Conservation (phyloP, 35 echinoderm and acorn worm genomes). For the Heliocidaris tuberculata region DNA sequence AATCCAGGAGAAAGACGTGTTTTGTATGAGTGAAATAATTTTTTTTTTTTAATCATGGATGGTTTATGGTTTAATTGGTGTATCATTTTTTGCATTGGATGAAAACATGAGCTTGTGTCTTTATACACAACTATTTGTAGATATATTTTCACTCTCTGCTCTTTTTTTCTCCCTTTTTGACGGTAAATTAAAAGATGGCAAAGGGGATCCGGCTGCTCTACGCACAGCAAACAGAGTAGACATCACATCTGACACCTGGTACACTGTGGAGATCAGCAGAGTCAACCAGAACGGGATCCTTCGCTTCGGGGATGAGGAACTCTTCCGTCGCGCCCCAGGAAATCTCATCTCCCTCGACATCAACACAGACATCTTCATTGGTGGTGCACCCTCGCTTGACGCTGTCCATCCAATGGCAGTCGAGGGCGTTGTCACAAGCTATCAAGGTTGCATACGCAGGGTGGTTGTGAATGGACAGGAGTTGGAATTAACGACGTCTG, state of each 20-base stretch:
- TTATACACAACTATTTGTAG: too few relatives aligned
- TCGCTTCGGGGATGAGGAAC: slow-evolving; percentile 50
- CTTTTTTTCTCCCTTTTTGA: too few relatives aligned
- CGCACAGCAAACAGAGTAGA: slow-evolving; percentile 47
- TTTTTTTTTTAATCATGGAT: too few relatives aligned
- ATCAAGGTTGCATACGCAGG: slow-evolving; percentile 67
- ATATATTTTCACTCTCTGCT: too few relatives aligned
- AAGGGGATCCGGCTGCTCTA: slow-evolving; percentile 70
- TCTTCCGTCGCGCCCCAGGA: slow-evolving; percentile 49
- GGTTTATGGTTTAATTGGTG: too few relatives aligned
- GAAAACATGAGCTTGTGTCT: too few relatives aligned
- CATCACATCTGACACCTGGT: slow-evolving; percentile 58
- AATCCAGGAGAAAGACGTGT: too few relatives aligned
- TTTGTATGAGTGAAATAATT: too few relatives aligned
- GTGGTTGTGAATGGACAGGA: slow-evolving; percentile 60
- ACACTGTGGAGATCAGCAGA: slow-evolving; percentile 63
- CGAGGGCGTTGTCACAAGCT: slow-evolving; percentile 53
- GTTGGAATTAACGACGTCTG: slow-evolving; percentile 48
- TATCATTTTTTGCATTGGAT: too few relatives aligned
- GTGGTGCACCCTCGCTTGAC: slow-evolving; percentile 61
- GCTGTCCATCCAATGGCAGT: slow-evolving; percentile 66
- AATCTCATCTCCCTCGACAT: slow-evolving; percentile 60
- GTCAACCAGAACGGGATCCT: slow-evolving; percentile 63
- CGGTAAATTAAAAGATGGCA: slow-evolving; percentile 49
- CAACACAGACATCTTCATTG: slow-evolving; percentile 68